These are phyloP conservation scores for Eupsilia transversa DNA, from an alignment of 2,888 invertebrate species.

Conservation along the genomic window DNA sequence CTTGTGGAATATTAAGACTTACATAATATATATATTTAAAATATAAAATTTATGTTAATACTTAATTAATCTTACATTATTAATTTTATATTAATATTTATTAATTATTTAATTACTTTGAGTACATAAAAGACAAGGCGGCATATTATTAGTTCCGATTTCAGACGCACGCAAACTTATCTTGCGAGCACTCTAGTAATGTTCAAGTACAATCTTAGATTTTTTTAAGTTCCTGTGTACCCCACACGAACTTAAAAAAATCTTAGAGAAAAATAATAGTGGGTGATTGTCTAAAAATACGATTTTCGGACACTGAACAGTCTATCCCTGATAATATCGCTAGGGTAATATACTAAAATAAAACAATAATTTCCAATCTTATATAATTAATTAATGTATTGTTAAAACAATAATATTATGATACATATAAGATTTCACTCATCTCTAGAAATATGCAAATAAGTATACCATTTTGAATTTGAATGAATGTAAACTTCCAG, in stretches of 20 bases:
- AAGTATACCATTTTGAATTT: background rate
- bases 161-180: too few relatives aligned
- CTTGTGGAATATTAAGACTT: too few relatives aligned
- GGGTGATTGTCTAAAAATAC: background rate
- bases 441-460: background rate
- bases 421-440: conserved; percentile 14
- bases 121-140: too few relatives aligned
- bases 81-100: too few relatives aligned
- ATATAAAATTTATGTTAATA: too few relatives aligned
- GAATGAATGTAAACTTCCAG: background rate
- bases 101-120: too few relatives aligned
- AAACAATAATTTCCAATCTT: conserved; percentile 6
- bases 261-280: background rate
- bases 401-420: background rate
- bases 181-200: too few relatives aligned
- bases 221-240: too few relatives aligned
- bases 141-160: too few relatives aligned
- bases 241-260: too few relatives aligned
- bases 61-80: too few relatives aligned
- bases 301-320: background rate
- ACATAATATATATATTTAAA: too few relatives aligned
- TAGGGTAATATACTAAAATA: background rate
- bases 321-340: background rate
- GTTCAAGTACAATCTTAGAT: conserved; percentile 9
- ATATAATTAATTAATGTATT: background rate